These are phyloP conservation scores for Amblyjoppa proteus DNA, from an alignment of 2,888 invertebrate genomes.

Conservation along the genomic window DNA sequence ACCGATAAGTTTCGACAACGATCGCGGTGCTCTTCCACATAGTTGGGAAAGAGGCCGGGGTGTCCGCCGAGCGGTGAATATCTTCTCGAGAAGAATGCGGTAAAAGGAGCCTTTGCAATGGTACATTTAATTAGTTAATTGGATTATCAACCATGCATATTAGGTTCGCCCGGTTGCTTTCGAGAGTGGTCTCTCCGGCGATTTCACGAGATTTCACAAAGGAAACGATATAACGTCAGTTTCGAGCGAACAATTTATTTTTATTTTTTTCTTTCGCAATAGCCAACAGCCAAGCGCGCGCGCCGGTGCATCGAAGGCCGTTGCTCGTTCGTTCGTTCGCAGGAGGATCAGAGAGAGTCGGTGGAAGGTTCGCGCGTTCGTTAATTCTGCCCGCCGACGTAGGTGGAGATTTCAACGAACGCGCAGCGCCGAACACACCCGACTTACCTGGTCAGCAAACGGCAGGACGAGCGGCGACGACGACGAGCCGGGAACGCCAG, in stretches of 20 bases:
- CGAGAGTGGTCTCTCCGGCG: constrained; percentile 33
- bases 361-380: constrained; percentile 11
- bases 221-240: constrained; percentile 32
- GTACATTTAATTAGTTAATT: constrained; percentile 47
- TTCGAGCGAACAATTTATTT: constrained; percentile 26
- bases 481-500: constrained; percentile 22
- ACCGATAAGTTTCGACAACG: constrained; percentile 1
- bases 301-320: neutral
- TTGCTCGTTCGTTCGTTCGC: neutral
- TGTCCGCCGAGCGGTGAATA: neutral
- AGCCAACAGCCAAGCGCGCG: constrained; percentile 22
- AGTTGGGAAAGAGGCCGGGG: constrained; percentile 2
- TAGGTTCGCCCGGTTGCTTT: constrained; percentile 48
- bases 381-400: neutral
- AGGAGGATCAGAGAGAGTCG: neutral
- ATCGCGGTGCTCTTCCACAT: neutral
- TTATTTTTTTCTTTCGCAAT: constrained; percentile 47
- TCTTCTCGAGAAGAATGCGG: constrained; percentile 1
- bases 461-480: neutral
- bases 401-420: neutral
- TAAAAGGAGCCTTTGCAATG: constrained; percentile 13
- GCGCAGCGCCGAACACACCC: neutral
- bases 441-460: constrained; percentile 11
- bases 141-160: constrained; percentile 44
- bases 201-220: constrained; percentile 64